Conservation (phyloP, 1,140 invertebrate genomes). For the Drosophila bipectinata region DNA sequence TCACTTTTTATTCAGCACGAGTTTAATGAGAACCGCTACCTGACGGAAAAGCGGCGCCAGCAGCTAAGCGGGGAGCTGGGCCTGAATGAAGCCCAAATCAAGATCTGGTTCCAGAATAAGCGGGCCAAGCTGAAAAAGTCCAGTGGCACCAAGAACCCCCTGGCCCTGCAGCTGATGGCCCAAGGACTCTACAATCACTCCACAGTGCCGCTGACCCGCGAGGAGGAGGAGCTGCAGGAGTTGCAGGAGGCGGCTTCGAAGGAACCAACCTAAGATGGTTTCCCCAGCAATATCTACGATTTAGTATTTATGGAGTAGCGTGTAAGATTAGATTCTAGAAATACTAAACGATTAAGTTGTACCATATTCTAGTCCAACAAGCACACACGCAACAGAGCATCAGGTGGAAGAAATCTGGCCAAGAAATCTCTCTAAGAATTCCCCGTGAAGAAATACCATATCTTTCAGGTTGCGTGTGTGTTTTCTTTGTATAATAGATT, state of each 20-base stretch:
- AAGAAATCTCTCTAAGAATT: background rate
- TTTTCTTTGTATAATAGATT: constrained; percentile 76
- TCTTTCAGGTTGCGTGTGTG: constrained; percentile 35
- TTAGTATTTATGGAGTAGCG: constrained; percentile 70
- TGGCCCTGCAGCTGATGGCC: constrained; percentile 95
- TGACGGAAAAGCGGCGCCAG: constrained; percentile 95
- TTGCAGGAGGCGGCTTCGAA: constrained; percentile 73
- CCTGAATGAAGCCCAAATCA: constrained; percentile 97
- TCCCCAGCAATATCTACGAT: constrained; percentile 44
- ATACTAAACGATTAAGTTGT: constrained; percentile 72
- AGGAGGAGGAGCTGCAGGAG: constrained; percentile 88
- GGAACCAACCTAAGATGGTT: constrained; percentile 12
- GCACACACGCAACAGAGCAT: constrained; percentile 14
- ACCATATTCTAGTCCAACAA: constrained; percentile 73
- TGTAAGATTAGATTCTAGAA: constrained; percentile 61
- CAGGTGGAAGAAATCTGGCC: constrained; percentile 11
- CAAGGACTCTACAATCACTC: constrained; percentile 96
- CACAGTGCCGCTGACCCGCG: constrained; percentile 89
- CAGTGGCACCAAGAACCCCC: constrained; percentile 91
- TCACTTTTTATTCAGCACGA: constrained; percentile 86
- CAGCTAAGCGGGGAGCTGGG: constrained; percentile 93
- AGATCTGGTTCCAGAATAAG: constrained; percentile 98
- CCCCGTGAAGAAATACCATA: background rate
- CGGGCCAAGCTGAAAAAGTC: constrained; percentile 97
- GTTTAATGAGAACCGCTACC: constrained; percentile 95